These are phyloP conservation scores for Myxocyprinus asiaticus DNA, from an alignment of 2,113 vertebrate genomes.

Conservation along the genomic window DNA sequence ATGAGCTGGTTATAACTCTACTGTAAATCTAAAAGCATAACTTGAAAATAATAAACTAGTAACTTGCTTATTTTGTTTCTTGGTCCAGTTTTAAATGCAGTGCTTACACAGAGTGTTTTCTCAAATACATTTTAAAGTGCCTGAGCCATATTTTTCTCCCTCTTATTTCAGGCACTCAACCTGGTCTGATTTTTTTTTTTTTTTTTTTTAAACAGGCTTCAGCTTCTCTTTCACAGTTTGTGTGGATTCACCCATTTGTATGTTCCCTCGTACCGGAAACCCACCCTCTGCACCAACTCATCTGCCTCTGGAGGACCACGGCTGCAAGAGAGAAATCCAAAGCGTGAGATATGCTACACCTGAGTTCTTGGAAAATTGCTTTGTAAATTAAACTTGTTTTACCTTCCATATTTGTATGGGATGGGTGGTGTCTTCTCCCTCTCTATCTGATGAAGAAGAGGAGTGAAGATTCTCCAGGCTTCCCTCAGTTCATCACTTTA, in stretches of 20 bases:
- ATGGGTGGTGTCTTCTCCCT: constrained; percentile 77
- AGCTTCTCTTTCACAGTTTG: constrained; percentile 74
- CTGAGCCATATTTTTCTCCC: neutral
- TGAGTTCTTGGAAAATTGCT: neutral
- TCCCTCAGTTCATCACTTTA: constrained; percentile 86
- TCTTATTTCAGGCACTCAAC: neutral
- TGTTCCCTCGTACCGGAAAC: constrained; percentile 88
- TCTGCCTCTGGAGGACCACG: constrained; percentile 86
- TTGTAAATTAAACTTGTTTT: constrained; percentile 13
- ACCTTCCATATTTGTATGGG: constrained; percentile 87
- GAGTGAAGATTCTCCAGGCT: constrained; percentile 92
- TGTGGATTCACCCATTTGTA: constrained; percentile 92
- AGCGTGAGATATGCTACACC: neutral
- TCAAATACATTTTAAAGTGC: constrained; percentile 8
- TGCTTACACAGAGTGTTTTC: neutral
- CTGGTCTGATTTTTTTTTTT: neutral
- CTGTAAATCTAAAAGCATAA: too few species aligned
- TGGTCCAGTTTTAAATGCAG: constrained; percentile 13
- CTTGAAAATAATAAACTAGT: neutral
- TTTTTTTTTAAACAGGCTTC: neutral
- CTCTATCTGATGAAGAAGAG: constrained; percentile 85
- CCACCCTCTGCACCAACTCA: constrained; percentile 82
- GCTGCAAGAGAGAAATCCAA: constrained; percentile 59
- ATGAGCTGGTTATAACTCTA: too few species aligned
- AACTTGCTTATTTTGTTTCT: neutral